These are phyloP conservation scores for Dryococelus australis DNA, from an alignment of 2,888 invertebrate species.

Conservation along the genomic window DNA sequence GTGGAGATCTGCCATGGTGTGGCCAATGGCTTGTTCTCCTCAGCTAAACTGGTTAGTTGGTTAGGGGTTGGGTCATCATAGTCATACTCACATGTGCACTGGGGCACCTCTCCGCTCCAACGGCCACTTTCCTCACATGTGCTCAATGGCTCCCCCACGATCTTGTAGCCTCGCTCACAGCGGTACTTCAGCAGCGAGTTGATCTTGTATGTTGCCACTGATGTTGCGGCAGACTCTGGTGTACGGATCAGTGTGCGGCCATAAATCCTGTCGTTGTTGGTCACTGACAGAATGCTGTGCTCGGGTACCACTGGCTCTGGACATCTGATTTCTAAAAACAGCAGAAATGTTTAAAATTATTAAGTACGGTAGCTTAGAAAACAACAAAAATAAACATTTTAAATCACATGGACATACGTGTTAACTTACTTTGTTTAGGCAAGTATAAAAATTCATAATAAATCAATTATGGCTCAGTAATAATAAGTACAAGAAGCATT, in stretches of 20 bases:
- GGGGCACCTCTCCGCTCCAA: conserved; percentile 85
- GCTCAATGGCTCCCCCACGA: conserved; percentile 82
- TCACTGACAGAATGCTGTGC: conserved; percentile 86
- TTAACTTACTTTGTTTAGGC: too few relatives aligned
- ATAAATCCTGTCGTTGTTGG: conserved; percentile 90
- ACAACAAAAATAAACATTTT: too few relatives aligned
- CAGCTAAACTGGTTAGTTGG: too few relatives aligned
- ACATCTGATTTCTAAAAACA: conserved; percentile 80
- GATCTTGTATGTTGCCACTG: conserved; percentile 80
- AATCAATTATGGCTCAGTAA: too few relatives aligned
- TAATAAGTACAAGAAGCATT: too few relatives aligned
- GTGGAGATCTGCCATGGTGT: too few relatives aligned
- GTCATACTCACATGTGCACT: conserved; percentile 78
- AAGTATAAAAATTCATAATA: too few relatives aligned
- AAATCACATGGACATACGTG: too few relatives aligned
- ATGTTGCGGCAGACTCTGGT: conserved; percentile 69
- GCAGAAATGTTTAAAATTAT: not conserved
- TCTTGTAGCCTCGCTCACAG: conserved; percentile 89
- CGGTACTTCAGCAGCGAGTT: conserved; percentile 87
- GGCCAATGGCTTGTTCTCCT: too few relatives aligned
- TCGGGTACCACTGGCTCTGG: conserved; percentile 82
- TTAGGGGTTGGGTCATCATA: too few relatives aligned
- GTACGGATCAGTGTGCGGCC: conserved; percentile 84
- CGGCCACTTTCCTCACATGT: conserved; percentile 86
- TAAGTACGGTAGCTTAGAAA: too few relatives aligned